Base-by-base conservation (phyloP, 2,888 invertebrate species). In the Trachelus troglodyta region DNA sequence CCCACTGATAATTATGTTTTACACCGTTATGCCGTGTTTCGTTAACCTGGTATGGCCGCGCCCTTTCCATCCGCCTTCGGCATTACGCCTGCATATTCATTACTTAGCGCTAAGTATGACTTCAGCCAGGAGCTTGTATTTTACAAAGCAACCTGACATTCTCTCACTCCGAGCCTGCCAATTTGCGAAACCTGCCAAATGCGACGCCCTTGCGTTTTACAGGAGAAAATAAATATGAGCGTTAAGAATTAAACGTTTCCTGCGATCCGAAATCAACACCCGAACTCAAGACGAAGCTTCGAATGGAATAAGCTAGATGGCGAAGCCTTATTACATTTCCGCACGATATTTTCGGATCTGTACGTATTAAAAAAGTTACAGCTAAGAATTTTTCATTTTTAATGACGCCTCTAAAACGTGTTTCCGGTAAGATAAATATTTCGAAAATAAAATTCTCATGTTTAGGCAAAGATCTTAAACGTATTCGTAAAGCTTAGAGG, bases 1-100 rank as follows among this genome's bases (percentile, higher is more conserved):
- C 85, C 86, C 83, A 83, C 85, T 88, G 89, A 89, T 89, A 89
- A 89, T 89, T 90, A 89, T 89, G 88, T 89, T 89, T 89, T 89
- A 90, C 90, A 89, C 86, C 87, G 87, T 89, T 88, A 86, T 87
- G 86, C 87, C 88, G 87, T 87, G 90, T 89, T 89, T 89, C 89
- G 88, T 89, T 90, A 89, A 89, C 85, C 87, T 85, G 81, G 79
- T 79, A 76, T 79, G 80, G 79, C 86, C 85, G 82, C 84, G 83
- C 84, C 85, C 85, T 83, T 83, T 83, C 84, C 84, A 84, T 84
- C 84, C 85, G 83, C 82, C 56, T 85, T 83, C 80, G 83, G 83
- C 83, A 85, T 87, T 85, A 87, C 83, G 82, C 81, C 86, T 88
- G 88, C 89, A 89, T 89, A 89, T 89, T 89, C 89, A 90, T 90